These are phyloP conservation scores for Venustoraphidia nigricollis DNA, from an alignment of 2,888 invertebrate genomes.

Conservation along the genomic window DNA sequence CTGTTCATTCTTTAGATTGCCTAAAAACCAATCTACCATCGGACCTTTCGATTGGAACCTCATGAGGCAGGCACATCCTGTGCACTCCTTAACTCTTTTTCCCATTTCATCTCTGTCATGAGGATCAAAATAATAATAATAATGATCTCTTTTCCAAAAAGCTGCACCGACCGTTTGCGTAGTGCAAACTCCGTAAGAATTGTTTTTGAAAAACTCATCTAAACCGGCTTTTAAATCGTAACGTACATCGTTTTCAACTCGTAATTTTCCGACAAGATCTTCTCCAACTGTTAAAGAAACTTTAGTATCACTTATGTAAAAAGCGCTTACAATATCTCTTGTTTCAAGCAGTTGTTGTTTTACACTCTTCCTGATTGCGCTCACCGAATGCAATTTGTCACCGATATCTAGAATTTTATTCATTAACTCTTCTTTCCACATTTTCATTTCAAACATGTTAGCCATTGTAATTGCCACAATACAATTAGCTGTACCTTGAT, in stretches of 20 bases:
- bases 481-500: slow-evolving; percentile 33
- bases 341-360: no score
- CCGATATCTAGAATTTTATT: slow-evolving; percentile 37
- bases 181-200: background rate
- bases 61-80: background rate
- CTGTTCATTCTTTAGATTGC: background rate
- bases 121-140: slow-evolving; percentile 24
- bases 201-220: no score
- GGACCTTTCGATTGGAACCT: background rate
- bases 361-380: slow-evolving; percentile 4
- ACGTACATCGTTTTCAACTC: no score
- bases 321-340: no score
- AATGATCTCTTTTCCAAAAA: slow-evolving; percentile 21
- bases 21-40: background rate
- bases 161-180: slow-evolving; percentile 16
- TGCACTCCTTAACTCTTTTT: no score
- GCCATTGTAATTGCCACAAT: slow-evolving; percentile 39
- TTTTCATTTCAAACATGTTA: slow-evolving; percentile 35
- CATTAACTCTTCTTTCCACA: slow-evolving; percentile 40
- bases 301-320: no score
- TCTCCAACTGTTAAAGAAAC: no score
- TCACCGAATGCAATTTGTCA: slow-evolving; percentile 30
- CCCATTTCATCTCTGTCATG: slow-evolving; percentile 19
- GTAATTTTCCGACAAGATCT: no score
- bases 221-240: no score